Evolutionary conservation across 2,113 vertebrate species (phyloP).

Genomic region (Struthidea cinerea): DNA sequence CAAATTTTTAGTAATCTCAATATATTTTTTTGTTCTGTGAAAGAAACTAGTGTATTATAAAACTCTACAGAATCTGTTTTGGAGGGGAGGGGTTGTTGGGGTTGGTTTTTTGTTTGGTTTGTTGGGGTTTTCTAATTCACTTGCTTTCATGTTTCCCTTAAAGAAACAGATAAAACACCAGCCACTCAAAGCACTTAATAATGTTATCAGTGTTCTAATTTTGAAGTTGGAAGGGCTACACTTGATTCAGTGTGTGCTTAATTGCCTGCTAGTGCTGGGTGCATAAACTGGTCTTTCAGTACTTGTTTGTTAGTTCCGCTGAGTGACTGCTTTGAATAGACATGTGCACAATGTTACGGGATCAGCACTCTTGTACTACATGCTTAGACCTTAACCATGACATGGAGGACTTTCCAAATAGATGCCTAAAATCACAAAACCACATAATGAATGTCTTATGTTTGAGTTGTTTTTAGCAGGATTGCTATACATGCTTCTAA

Average conservation of each 20-base stretch:
- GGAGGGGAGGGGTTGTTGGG: not conserved
- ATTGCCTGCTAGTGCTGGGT: not conserved
- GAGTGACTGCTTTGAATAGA: not conserved
- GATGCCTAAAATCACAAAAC: not conserved
- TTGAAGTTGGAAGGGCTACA: not conserved
- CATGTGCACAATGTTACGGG: accelerated
- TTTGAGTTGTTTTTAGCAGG: not conserved
- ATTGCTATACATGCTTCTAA: not conserved
- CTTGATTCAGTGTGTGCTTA: not conserved
- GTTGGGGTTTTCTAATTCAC: not conserved
- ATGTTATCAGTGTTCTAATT: not conserved
- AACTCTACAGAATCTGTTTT: not conserved
- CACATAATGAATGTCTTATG: not conserved
- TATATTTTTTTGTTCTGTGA: not conserved
- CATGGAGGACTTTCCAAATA: not conserved
- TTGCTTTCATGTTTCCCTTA: not conserved
- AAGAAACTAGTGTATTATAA: not conserved
- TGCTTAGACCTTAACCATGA: not conserved
- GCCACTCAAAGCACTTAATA: not conserved
- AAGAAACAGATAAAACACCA: not conserved
- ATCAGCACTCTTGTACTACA: not conserved
- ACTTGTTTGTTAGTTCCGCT: not conserved
- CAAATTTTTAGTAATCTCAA: not conserved
- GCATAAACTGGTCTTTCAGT: not conserved
- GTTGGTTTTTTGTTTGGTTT: not conserved